Conservation (phyloP, 2,797 vertebrate genomes). For the Phaenicophaeus curvirostris region DNA sequence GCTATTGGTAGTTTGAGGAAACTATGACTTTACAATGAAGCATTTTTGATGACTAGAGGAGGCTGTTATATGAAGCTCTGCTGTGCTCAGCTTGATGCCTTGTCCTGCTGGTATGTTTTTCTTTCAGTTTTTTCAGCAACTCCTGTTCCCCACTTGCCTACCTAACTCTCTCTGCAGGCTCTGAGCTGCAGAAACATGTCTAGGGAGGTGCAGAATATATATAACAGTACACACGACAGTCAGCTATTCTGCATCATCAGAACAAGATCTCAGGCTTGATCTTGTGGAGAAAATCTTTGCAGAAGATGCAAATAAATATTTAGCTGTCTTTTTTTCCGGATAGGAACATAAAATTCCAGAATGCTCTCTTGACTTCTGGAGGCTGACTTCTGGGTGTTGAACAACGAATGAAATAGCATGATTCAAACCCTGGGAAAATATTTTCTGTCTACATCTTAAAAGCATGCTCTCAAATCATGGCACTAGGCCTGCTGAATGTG, state of each 20-base stretch:
- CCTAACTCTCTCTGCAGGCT: background rate
- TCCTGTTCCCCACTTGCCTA: background rate
- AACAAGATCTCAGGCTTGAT: background rate
- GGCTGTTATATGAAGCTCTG: background rate
- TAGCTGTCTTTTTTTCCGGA: background rate
- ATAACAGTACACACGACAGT: background rate
- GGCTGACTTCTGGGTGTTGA: background rate
- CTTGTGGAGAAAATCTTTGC: background rate
- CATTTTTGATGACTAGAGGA: background rate
- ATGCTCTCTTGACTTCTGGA: background rate
- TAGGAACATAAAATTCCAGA: background rate
- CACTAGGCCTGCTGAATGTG: background rate
- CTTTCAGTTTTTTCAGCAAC: background rate
- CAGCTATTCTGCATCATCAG: background rate
- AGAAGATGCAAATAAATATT: background rate
- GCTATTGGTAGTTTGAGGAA: background rate
- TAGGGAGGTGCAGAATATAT: accelerated
- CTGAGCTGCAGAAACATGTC: background rate
- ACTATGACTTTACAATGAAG: background rate
- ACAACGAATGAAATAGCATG: background rate
- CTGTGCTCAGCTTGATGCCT: background rate
- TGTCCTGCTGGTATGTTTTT: background rate
- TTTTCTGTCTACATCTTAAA: background rate
- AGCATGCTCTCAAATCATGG: background rate
- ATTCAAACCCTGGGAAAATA: background rate